Conservation (phyloP, 1,140 invertebrate genomes). For the Leucophenga varia region DNA sequence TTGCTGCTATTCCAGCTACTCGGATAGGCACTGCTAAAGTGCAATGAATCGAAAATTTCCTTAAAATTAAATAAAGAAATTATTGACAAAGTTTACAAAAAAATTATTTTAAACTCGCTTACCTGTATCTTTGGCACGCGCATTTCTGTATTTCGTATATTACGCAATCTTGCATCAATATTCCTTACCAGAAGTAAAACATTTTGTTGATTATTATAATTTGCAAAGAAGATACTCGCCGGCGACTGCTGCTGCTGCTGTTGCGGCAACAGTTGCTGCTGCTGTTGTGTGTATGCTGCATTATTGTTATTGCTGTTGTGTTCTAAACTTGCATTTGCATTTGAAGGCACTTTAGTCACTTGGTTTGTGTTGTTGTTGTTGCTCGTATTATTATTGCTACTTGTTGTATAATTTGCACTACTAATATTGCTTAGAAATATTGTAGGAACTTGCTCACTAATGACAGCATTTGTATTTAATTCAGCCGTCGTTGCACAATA, state of each 20-base stretch:
- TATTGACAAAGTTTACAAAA: background rate
- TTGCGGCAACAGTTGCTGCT: too few species aligned
- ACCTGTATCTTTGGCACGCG: slow-evolving; percentile 63
- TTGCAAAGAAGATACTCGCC: slow-evolving; percentile 39
- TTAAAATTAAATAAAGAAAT: slow-evolving; percentile 21
- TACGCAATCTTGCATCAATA: slow-evolving; percentile 42
- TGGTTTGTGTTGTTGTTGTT: too few species aligned
- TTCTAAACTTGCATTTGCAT: too few species aligned
- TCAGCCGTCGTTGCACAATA: too few species aligned
- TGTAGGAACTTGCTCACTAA: slow-evolving; percentile 28
- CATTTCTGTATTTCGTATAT: slow-evolving; percentile 61
- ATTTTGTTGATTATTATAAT: slow-evolving; percentile 45
- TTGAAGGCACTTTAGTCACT: slow-evolving; percentile 47
- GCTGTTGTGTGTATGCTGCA: slow-evolving; percentile 30
- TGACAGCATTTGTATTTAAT: background rate
- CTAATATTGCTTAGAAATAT: slow-evolving; percentile 22
- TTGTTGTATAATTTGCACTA: slow-evolving; percentile 28
- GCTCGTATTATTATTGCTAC: slow-evolving; percentile 30
- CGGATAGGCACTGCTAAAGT: slow-evolving; percentile 32
- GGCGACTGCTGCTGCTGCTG: slow-evolving; percentile 40
- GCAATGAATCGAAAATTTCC: slow-evolving; percentile 58
- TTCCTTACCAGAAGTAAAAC: slow-evolving; percentile 43
- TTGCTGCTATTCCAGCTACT: slow-evolving; percentile 2
- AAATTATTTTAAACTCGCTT: slow-evolving; percentile 13
- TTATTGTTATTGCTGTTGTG: slow-evolving; percentile 3